Conservation (phyloP, 1,140 invertebrate species). For the Archegozetes longisetosus region DNA sequence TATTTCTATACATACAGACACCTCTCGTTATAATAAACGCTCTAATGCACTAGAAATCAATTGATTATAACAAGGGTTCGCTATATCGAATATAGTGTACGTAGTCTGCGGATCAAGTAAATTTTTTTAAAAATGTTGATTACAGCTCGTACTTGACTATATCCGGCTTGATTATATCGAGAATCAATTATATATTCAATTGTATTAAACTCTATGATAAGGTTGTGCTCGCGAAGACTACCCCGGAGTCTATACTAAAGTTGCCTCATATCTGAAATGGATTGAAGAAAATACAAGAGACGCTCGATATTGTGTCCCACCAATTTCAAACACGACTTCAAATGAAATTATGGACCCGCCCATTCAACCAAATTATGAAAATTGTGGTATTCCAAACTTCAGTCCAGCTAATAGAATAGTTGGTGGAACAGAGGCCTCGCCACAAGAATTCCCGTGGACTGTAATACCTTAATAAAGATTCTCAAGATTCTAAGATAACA, state of each 20-base stretch:
- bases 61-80: no score
- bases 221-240: neutral
- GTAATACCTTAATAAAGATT: neutral
- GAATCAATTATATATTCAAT: no score
- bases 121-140: no score
- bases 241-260: neutral
- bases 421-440: neutral
- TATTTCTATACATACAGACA: no score
- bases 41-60: no score
- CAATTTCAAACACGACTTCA: neutral
- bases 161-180: no score
- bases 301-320: neutral
- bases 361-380: neutral
- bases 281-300: neutral
- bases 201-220: no score
- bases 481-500: neutral
- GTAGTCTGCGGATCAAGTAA: no score
- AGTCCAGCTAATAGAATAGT: neutral
- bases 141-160: no score
- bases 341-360: neutral
- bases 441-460: conserved; percentile 10
- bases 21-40: no score
- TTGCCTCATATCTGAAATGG: neutral
- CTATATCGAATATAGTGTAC: no score
- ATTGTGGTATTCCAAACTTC: conserved; percentile 7